These are phyloP conservation scores for Spisula solida DNA, from an alignment of 2,888 invertebrate species.

Conservation along the genomic window DNA sequence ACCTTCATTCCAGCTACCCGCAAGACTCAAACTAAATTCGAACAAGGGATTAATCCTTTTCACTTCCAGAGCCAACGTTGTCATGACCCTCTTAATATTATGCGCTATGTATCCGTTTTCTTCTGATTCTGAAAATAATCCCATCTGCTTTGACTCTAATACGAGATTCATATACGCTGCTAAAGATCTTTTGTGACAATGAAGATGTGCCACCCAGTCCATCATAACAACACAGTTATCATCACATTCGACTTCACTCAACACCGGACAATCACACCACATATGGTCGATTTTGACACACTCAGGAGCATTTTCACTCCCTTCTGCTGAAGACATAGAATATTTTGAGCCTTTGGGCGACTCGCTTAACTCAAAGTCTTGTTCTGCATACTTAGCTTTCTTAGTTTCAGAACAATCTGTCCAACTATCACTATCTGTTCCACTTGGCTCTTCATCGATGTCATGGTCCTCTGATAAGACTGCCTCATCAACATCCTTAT, in stretches of 20 bases:
- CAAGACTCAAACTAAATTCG: conserved; percentile 20
- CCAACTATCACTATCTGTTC: not conserved
- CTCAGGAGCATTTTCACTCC: not conserved
- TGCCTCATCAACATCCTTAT: not conserved
- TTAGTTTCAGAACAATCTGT: not conserved
- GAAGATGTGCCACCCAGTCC: not conserved
- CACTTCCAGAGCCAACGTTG: not conserved
- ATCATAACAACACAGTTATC: not conserved
- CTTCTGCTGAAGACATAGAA: not conserved
- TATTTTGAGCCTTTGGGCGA: not conserved
- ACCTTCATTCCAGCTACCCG: conserved; percentile 33
- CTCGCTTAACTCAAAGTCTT: too few relatives aligned
- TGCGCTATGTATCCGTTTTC: not conserved
- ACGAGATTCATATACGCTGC: not conserved
- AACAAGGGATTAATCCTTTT: conserved; percentile 24
- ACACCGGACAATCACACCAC: not conserved
- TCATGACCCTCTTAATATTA: not conserved
- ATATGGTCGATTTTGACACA: not conserved
- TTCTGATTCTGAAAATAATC: not conserved
- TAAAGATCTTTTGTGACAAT: not conserved
- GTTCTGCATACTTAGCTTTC: too few relatives aligned
- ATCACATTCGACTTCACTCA: not conserved
- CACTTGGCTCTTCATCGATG: not conserved
- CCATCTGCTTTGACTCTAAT: not conserved
- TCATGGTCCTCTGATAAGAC: not conserved